phyloP scores from a whole-genome alignment of 2,888 invertebrate genomes.

The Gnatocerus cornutus region DNA sequence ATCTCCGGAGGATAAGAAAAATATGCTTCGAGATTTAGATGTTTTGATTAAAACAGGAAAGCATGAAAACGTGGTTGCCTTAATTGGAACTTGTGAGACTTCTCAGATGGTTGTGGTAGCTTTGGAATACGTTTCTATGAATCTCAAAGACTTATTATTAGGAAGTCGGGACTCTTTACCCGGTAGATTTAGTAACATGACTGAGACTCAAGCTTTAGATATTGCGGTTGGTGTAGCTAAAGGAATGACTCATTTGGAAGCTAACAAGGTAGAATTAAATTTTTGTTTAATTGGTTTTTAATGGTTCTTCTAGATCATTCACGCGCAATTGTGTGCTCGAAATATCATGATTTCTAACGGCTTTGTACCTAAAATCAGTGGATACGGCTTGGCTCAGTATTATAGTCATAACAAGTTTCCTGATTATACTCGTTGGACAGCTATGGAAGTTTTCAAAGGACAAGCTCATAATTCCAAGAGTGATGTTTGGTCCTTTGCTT shows the following conservation, averaged over 20 bases:
- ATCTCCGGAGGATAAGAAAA: constrained; percentile 69
- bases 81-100: constrained; percentile 87
- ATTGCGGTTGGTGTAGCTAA: constrained; percentile 79
- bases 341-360: constrained; percentile 80
- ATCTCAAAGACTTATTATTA: constrained; percentile 81
- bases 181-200: constrained; percentile 72
- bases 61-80: constrained; percentile 81
- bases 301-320: constrained; percentile 74
- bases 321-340: constrained; percentile 82
- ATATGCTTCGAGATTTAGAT: constrained; percentile 81
- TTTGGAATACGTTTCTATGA: constrained; percentile 79
- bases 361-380: constrained; percentile 81
- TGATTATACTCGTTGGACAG: constrained; percentile 86
- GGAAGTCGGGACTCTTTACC: constrained; percentile 75
- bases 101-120: constrained; percentile 83
- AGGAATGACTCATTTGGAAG: constrained; percentile 82
- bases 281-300: not conserved
- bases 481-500: constrained; percentile 89
- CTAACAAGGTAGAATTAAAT: constrained; percentile 71
- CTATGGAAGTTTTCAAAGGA: constrained; percentile 83
- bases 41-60: constrained; percentile 80
- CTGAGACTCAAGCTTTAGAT: constrained; percentile 78
- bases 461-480: constrained; percentile 81
- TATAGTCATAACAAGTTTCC: constrained; percentile 78
- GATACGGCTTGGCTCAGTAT: constrained; percentile 84